Percentiles rank a stretch among this genome's conserved stretches.
Conservation (phyloP, 2,888 invertebrate species). For the Siphlonurus alternatus region DNA sequence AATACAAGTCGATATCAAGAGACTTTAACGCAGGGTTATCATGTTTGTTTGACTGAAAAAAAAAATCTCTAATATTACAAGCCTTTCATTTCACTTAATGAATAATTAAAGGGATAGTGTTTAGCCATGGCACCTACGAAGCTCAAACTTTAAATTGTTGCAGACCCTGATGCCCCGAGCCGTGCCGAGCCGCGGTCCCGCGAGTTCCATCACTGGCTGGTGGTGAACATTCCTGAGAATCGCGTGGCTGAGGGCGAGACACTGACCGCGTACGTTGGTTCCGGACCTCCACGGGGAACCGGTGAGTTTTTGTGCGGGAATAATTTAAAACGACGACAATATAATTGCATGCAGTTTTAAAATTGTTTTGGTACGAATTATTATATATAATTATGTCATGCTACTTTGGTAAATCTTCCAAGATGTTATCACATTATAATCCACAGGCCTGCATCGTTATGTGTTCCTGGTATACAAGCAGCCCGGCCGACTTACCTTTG, state of each 20-base stretch:
- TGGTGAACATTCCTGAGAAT: conserved; percentile 65
- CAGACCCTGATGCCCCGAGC: conserved; percentile 83
- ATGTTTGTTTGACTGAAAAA: too few species aligned
- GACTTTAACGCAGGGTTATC: too few species aligned
- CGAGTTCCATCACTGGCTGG: conserved; percentile 86
- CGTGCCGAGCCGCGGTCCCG: conserved; percentile 59
- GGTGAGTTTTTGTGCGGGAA: conserved; percentile 25
- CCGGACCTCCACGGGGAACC: conserved; percentile 65
- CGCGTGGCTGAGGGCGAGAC: conserved; percentile 52
- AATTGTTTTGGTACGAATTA: neutral
- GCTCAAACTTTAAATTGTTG: too few species aligned
- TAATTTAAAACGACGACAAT: too few species aligned
- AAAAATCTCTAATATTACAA: too few species aligned
- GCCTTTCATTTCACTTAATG: too few species aligned
- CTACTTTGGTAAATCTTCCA: too few species aligned
- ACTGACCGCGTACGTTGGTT: conserved; percentile 61
- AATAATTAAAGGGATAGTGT: too few species aligned
- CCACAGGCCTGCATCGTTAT: conserved; percentile 51
- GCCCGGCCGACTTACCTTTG: conserved; percentile 29
- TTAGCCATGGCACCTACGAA: neutral
- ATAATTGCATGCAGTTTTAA: neutral
- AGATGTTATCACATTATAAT: too few species aligned
- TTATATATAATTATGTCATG: too few species aligned
- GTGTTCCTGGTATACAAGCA: conserved; percentile 64
- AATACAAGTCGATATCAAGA: too few species aligned